Evolutionary conservation across 2,888 invertebrate species (phyloP).

Genomic region (Tachina grossa): DNA sequence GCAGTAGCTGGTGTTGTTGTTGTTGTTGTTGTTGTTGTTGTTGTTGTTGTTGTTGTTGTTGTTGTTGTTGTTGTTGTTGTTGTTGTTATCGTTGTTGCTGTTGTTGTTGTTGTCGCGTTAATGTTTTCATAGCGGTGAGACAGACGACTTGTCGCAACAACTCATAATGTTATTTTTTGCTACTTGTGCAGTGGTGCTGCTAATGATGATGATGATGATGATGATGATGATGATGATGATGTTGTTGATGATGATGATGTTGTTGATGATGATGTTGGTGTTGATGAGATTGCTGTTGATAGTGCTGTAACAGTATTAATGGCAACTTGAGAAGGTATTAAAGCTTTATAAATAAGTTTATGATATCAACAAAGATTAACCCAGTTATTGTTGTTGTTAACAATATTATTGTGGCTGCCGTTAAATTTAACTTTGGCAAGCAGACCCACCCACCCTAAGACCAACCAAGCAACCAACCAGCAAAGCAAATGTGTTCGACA

Average conservation of each 20-base stretch:
- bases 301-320: conserved; percentile 46
- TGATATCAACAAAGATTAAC: conserved; percentile 63
- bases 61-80: neutral
- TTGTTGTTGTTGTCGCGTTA: conserved; percentile 25
- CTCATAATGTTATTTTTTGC: conserved; percentile 28
- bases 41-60: neutral
- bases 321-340: conserved; percentile 4
- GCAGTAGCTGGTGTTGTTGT: neutral
- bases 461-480: neutral
- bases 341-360: conserved; percentile 60
- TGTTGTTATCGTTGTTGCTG: neutral
- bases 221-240: conserved; percentile 35
- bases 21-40: conserved; percentile 11
- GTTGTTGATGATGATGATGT: conserved; percentile 43
- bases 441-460: neutral
- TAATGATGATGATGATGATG: neutral
- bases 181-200: conserved; percentile 9
- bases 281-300: conserved; percentile 60
- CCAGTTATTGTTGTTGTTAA: conserved; percentile 55
- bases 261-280: conserved; percentile 39
- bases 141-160: conserved; percentile 7
- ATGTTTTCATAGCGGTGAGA: conserved; percentile 35
- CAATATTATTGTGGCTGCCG: neutral
- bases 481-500: conserved; percentile 1
- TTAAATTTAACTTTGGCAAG: conserved; percentile 22